These are phyloP conservation scores for Triops longicaudatus DNA, from an alignment of 1,140 invertebrate genomes.

Conservation along the genomic window DNA sequence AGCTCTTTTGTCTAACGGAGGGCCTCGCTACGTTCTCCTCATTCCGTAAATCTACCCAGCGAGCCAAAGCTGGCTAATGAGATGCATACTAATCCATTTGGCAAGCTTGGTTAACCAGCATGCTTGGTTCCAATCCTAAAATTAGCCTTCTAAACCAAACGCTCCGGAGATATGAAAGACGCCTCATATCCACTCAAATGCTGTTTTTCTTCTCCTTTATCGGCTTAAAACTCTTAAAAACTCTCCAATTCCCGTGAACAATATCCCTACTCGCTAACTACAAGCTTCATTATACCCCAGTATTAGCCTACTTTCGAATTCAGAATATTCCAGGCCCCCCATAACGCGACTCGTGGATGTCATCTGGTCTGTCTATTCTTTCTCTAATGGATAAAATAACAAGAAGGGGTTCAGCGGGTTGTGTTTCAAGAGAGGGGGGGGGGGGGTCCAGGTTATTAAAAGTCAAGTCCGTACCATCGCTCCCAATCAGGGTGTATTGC, in stretches of 20 bases:
- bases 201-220: background rate
- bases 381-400: background rate
- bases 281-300: background rate
- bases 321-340: background rate
- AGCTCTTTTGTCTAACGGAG: background rate
- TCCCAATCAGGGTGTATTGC: constrained; percentile 7
- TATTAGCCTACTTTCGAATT: background rate
- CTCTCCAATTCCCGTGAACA: too few species aligned
- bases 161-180: background rate
- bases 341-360: constrained; percentile 5
- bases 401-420: background rate
- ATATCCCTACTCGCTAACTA: too few species aligned
- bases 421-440: background rate
- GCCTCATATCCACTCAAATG: background rate
- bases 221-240: too few species aligned
- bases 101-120: constrained; percentile 14
- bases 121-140: constrained; percentile 10
- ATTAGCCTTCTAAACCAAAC: background rate
- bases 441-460: background rate
- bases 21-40: background rate
- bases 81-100: constrained; percentile 15
- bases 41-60: constrained; percentile 1
- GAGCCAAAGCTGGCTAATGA: constrained; percentile 14
- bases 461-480: constrained; percentile 7
- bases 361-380: background rate